phyloP scores from a whole-genome alignment of 1,140 invertebrate genomes.

The Linepithema humile region DNA sequence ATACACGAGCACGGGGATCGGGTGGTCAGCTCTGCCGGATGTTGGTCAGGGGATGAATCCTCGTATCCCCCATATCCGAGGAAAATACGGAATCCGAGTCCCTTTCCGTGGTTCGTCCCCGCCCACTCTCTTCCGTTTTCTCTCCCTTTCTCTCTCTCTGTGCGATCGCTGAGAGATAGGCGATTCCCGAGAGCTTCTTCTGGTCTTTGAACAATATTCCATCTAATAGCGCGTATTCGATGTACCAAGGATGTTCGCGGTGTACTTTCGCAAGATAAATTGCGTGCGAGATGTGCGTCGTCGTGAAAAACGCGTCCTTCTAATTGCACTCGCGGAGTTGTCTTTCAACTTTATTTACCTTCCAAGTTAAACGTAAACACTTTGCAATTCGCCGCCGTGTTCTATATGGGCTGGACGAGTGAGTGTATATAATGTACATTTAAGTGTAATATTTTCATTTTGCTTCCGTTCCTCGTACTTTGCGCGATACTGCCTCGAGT shows the following conservation, averaged over 20 bases:
- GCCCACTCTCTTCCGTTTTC: neutral
- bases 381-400: neutral
- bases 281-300: slow-evolving; percentile 23
- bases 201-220: slow-evolving; percentile 55
- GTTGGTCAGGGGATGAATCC: slow-evolving; percentile 57
- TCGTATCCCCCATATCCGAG: slow-evolving; percentile 19
- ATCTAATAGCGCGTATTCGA: slow-evolving; percentile 32
- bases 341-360: slow-evolving; percentile 7
- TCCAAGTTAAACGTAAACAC: neutral
- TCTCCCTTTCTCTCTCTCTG: slow-evolving; percentile 13
- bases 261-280: slow-evolving; percentile 38
- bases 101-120: neutral
- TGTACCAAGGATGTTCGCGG: neutral
- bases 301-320: neutral
- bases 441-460: neutral
- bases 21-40: slow-evolving; percentile 41
- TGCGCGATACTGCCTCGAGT: too few species aligned
- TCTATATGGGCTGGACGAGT: neutral
- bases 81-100: slow-evolving; percentile 53
- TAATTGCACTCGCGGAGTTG: slow-evolving; percentile 17
- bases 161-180: neutral
- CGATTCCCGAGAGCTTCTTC: neutral
- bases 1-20: slow-evolving; percentile 66
- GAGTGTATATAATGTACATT: neutral
- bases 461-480: neutral